Base-by-base conservation (phyloP, 2,113 vertebrate genomes). In the Salvelinus sp. region DNA sequence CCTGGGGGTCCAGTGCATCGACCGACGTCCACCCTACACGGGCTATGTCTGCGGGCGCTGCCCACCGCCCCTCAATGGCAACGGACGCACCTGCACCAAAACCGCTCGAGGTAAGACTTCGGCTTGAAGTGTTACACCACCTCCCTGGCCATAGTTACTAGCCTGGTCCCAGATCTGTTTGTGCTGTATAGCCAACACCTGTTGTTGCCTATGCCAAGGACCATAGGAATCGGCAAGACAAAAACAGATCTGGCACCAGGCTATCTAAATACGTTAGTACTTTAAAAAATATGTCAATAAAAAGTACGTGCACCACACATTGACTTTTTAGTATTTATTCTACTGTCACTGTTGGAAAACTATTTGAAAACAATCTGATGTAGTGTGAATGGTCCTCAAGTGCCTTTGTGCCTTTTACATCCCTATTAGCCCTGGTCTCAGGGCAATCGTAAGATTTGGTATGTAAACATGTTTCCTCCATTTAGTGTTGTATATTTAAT, bases 11-110 rank as follows among this genome's bases (percentile, higher is more conserved):
- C 73, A 89, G 0, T 96, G 94, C 63, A 87, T 94, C 27, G 90
- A 95, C 79, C 76, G 88, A 54, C 88, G 79, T 1, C 85, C 91
- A 0, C 95, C 95, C 0, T 88, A 93, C 0, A 4, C 87, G 0
- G 93, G 93, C 0, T 93, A 93, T 2, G 74, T 94, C 58, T 95
- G 95, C 0, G 91, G 93, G 14, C 90, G 85, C 4, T 95, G 94
- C 66, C 94, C 95, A 0, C 86, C 81, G 0, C 93, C 93, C 1
- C 92, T 91, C 20, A 75, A 90, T 4, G 93, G 93, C 71, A 94
- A 94, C 0, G 92, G 94, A 10, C 92, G 88, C 9, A 64, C 89
- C 65, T 94, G 92, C 75, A 89, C 73, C 25, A 92, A 90, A 83
- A 83, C 80, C 20, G 57, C 86, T 3, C 88, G 82, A 58, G 88